These are phyloP conservation scores for Nasonovia ribisnigri DNA, from an alignment of 2,888 invertebrate species.

Conservation along the genomic window DNA sequence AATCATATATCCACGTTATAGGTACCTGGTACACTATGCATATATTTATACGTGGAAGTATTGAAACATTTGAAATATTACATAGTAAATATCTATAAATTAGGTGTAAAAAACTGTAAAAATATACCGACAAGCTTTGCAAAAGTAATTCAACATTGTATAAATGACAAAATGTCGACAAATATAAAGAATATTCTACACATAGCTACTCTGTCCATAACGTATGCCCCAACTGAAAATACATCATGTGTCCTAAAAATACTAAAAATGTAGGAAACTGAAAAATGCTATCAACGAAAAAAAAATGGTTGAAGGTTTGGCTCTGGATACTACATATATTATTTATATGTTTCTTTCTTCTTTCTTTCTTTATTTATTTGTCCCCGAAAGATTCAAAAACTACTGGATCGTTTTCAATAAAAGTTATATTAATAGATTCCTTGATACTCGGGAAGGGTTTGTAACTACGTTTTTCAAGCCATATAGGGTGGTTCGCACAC, in stretches of 20 bases:
- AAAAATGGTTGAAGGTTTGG: too few relatives aligned
- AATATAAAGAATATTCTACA: neutral
- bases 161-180: neutral
- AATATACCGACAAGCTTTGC: neutral
- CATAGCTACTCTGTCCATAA: neutral
- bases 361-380: too few relatives aligned
- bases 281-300: neutral
- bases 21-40: neutral
- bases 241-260: neutral
- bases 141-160: neutral
- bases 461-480: too few relatives aligned
- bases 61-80: neutral
- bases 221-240: neutral
- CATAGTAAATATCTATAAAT: neutral
- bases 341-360: too few relatives aligned
- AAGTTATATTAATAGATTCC: too few relatives aligned
- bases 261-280: neutral
- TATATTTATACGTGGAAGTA: neutral
- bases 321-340: too few relatives aligned
- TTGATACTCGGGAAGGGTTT: too few relatives aligned
- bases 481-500: too few relatives aligned
- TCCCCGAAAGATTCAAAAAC: too few relatives aligned
- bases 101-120: neutral
- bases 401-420: too few relatives aligned
- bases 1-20: too few relatives aligned